These are phyloP conservation scores for Origma solitaria DNA, from an alignment of 2,113 vertebrate genomes.

Conservation along the genomic window DNA sequence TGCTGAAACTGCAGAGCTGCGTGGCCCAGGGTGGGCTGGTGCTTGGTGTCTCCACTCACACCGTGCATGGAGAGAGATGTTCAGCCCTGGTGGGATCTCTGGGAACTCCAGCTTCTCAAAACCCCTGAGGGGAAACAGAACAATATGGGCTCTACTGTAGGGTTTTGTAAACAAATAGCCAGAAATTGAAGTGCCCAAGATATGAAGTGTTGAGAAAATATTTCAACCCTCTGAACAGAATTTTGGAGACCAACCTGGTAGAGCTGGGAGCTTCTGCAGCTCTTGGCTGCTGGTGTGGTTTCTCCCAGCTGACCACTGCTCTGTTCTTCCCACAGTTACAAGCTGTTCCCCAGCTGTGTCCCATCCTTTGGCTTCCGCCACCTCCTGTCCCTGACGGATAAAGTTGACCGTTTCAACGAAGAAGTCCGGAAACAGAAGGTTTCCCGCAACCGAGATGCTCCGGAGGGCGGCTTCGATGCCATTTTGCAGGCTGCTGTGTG, in stretches of 20 bases:
- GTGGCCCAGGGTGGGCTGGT: not conserved
- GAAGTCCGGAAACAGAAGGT: conserved; percentile 96
- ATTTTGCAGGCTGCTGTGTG: conserved; percentile 94
- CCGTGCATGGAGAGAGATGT: rapidly evolving
- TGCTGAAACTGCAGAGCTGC: not conserved
- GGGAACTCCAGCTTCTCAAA: not conserved
- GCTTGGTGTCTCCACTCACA: not conserved
- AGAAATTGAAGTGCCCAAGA: not conserved
- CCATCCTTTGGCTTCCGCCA: conserved; percentile 96
- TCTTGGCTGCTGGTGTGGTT: not conserved
- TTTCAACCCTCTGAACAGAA: not conserved
- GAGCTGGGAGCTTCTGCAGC: not conserved
- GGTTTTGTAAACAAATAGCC: not conserved
- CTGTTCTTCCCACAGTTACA: conserved; percentile 78
- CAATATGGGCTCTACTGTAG: rapidly evolving
- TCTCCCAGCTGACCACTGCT: not conserved
- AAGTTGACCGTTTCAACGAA: conserved; percentile 91
- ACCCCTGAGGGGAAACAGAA: not conserved
- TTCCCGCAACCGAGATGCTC: conserved; percentile 93
- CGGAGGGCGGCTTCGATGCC: conserved; percentile 93
- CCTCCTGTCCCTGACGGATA: conserved; percentile 90
- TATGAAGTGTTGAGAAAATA: not conserved
- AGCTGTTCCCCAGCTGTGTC: conserved; percentile 88
- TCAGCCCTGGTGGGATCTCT: not conserved
- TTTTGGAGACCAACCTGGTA: not conserved